Conservation (phyloP, 2,797 vertebrate species). For the Enteromius anoplus region DNA sequence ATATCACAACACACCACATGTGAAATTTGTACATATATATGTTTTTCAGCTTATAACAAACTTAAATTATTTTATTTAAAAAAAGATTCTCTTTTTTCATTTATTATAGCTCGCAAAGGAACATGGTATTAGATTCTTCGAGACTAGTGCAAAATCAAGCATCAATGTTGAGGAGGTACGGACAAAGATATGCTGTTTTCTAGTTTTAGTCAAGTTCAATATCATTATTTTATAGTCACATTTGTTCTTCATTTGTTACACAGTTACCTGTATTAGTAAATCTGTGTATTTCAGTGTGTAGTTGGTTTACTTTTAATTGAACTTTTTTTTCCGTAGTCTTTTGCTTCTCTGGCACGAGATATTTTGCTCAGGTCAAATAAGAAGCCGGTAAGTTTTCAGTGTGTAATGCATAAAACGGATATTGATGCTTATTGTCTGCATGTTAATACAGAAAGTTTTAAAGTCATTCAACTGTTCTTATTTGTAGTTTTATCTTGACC, state of each 20-base stretch:
- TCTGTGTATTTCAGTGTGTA: neutral
- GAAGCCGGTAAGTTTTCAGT: slow-evolving; percentile 75
- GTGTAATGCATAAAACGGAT: neutral
- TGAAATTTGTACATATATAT: neutral
- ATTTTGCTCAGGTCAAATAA: slow-evolving; percentile 85
- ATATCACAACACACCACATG: neutral
- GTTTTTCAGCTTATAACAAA: neutral
- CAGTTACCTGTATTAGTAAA: neutral
- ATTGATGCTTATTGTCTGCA: neutral
- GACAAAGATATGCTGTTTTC: neutral
- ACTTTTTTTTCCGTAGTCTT: slow-evolving; percentile 75
- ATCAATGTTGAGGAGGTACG: slow-evolving; percentile 93
- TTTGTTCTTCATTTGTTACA: neutral
- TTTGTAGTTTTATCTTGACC: neutral
- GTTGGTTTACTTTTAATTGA: slow-evolving; percentile 1
- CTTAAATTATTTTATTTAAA: neutral
- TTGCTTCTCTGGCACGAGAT: slow-evolving; percentile 85
- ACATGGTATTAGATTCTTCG: slow-evolving; percentile 91
- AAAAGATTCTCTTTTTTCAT: slow-evolving; percentile 13
- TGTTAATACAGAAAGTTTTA: neutral
- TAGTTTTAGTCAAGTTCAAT: neutral
- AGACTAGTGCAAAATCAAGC: slow-evolving; percentile 94
- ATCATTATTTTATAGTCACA: neutral
- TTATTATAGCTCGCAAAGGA: slow-evolving; percentile 85
- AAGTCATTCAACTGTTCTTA: neutral